Evolutionary conservation across 2,888 invertebrate genomes (phyloP), one percentile per base, ranked within the genome.

Genomic region (Acanthacorydalis orientalis): DNA sequence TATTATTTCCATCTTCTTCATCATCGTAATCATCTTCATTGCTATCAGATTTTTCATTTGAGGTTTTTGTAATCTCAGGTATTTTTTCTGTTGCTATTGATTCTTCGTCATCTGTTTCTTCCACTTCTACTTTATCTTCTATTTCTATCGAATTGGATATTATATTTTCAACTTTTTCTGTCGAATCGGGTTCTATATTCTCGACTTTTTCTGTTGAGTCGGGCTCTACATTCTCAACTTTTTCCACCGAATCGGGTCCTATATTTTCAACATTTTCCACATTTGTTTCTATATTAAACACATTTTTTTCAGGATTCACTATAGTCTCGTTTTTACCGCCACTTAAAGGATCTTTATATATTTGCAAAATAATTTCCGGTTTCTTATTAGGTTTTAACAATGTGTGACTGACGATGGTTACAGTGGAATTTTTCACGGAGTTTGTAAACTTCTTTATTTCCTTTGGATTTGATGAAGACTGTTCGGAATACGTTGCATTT

Each of bases 41-140:
- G n/a, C n/a, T n/a, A n/a, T n/a, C n/a, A n/a, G n/a, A n/a, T n/a
- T n/a, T n/a, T n/a, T n/a, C n/a, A n/a, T n/a, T n/a, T n/a, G n/a
- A n/a, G n/a, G n/a, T n/a, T n/a, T n/a, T n/a, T n/a, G n/a, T n/a
- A n/a, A n/a, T n/a, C n/a, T n/a, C n/a, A n/a, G n/a, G n/a, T n/a
- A n/a, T n/a, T n/a, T n/a, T n/a, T n/a, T n/a, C n/a, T n/a, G n/a
- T n/a, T n/a, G n/a, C n/a, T n/a, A n/a, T n/a, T n/a, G n/a, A n/a
- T n/a, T n/a, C n/a, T n/a, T n/a, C n/a, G n/a, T n/a, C n/a, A n/a
- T n/a, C n/a, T n/a, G n/a, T n/a, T n/a, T 48, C 50, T 16, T 47
- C 47, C 12, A 46, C 40, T 14, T 48, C 47, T 6, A 48, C 43
- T 3, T 46, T 40, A 14, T 50, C 50, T 32, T 52, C 52, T 10